Percentiles rank a stretch among this genome's conserved stretches.
Conservation (phyloP, 2,888 invertebrate genomes). For the Clitarchus hookeri region DNA sequence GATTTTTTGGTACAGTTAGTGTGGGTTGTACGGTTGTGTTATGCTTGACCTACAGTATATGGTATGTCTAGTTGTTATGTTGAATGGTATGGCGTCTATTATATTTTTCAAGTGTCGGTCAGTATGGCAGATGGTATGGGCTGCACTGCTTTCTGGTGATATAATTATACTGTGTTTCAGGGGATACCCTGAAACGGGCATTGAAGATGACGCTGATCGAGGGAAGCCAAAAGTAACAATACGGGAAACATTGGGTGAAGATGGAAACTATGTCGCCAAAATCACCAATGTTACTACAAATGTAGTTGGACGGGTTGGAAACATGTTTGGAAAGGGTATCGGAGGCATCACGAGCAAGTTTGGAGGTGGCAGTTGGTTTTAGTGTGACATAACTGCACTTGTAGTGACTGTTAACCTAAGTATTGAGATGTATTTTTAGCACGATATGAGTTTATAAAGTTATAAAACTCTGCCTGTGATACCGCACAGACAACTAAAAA, state of each 20-base stretch:
- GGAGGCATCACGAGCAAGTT: slow-evolving; percentile 89
- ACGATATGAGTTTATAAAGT: slow-evolving; percentile 42
- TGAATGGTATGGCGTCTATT: too few species aligned
- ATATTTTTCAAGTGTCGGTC: too few species aligned
- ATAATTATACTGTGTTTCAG: slow-evolving; percentile 43
- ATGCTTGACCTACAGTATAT: too few species aligned
- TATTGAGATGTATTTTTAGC: slow-evolving; percentile 36
- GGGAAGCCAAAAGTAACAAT: slow-evolving; percentile 63
- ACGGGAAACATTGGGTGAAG: slow-evolving; percentile 67
- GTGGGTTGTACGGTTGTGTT: too few species aligned
- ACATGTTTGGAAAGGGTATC: slow-evolving; percentile 87
- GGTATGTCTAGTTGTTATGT: too few species aligned
- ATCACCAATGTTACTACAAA: slow-evolving; percentile 80
- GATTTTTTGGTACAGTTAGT: too few species aligned
- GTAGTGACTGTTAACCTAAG: background rate
- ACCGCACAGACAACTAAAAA: background rate
- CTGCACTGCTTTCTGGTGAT: background rate
- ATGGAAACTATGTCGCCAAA: slow-evolving; percentile 75
- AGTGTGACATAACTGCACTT: slow-evolving; percentile 49
- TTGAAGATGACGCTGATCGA: slow-evolving; percentile 63
- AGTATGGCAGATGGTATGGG: too few species aligned
- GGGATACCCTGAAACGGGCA: slow-evolving; percentile 50
- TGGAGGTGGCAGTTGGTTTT: slow-evolving; percentile 88
- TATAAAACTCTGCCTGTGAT: slow-evolving; percentile 46
- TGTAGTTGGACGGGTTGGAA: slow-evolving; percentile 86